A percentile compares a stretch with the other conserved stretches of the same genome.
Conservation (phyloP, 1,140 invertebrate species). For the Orius insidiosus region DNA sequence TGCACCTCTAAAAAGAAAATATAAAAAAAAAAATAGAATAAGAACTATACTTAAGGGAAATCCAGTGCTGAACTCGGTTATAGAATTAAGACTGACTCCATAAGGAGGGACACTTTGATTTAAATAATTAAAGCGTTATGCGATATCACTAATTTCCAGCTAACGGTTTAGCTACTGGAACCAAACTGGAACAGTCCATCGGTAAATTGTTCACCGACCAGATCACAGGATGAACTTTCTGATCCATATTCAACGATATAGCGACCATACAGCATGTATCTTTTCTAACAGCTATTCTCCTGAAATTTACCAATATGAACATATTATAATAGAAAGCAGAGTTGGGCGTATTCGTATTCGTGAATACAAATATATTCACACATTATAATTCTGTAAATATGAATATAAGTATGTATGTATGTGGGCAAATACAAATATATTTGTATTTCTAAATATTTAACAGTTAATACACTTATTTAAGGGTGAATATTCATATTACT, state of each 20-base stretch:
- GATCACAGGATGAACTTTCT: slow-evolving; percentile 89
- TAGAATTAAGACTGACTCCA: slow-evolving; percentile 84
- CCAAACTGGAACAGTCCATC: slow-evolving; percentile 75
- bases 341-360: too few species aligned
- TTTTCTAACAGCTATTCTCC: slow-evolving; percentile 77
- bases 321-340: too few species aligned
- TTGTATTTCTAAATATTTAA: too few species aligned
- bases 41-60: slow-evolving; percentile 53
- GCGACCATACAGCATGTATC: slow-evolving; percentile 94
- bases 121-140: slow-evolving; percentile 87
- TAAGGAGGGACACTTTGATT: slow-evolving; percentile 97
- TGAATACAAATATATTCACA: too few species aligned
- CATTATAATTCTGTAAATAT: too few species aligned
- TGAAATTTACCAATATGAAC: slow-evolving; percentile 23
- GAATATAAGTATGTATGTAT: too few species aligned
- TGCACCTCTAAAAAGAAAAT: slow-evolving; percentile 47
- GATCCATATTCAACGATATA: slow-evolving; percentile 89
- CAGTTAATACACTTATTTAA: too few species aligned
- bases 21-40: slow-evolving; percentile 11
- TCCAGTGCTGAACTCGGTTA: slow-evolving; percentile 70
- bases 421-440: too few species aligned
- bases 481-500: too few species aligned
- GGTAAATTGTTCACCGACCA: slow-evolving; percentile 88
- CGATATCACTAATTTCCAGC: slow-evolving; percentile 86
- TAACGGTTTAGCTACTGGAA: slow-evolving; percentile 81